These are phyloP conservation scores for Pseudorhombus dupliciocellatus DNA, from an alignment of 2,113 vertebrate species.

Conservation along the genomic window DNA sequence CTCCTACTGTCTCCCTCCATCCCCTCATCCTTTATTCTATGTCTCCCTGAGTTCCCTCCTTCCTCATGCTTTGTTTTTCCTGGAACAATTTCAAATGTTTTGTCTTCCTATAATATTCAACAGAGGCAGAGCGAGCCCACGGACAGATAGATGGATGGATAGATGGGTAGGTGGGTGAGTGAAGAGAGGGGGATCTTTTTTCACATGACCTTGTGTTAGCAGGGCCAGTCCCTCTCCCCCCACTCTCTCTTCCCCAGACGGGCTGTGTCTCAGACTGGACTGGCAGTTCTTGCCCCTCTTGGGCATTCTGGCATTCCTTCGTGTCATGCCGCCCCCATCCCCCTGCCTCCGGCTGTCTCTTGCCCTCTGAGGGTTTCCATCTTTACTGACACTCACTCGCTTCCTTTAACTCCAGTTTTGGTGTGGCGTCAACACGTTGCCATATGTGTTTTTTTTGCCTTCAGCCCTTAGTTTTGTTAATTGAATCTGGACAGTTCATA, in stretches of 20 bases:
- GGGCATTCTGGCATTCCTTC: slow-evolving; percentile 91
- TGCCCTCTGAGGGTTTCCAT: slow-evolving; percentile 62
- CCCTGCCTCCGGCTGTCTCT: slow-evolving; percentile 72
- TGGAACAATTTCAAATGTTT: slow-evolving; percentile 25
- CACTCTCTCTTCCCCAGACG: slow-evolving; percentile 79
- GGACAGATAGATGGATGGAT: slow-evolving; percentile 19
- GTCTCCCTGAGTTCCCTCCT: background rate
- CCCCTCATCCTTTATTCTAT: slow-evolving; percentile 26
- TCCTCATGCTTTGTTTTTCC: background rate
- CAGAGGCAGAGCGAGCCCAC: slow-evolving; percentile 11
- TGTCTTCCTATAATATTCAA: slow-evolving; percentile 36
- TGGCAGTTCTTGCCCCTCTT: slow-evolving; percentile 86
- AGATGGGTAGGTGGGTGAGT: slow-evolving; percentile 45
- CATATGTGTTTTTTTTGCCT: slow-evolving; percentile 17
- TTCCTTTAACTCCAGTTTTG: slow-evolving; percentile 34
- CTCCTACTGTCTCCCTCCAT: slow-evolving; percentile 56
- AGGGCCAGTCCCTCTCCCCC: slow-evolving; percentile 59
- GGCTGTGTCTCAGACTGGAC: slow-evolving; percentile 83
- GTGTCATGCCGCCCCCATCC: slow-evolving; percentile 66
- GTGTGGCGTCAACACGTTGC: slow-evolving; percentile 8
- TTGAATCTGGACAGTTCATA: background rate
- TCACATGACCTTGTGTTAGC: slow-evolving; percentile 78
- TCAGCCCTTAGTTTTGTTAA: background rate
- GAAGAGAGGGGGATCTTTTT: slow-evolving; percentile 67
- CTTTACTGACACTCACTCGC: slow-evolving; percentile 46